Evolutionary conservation across 2,113 vertebrate species (phyloP).

Genomic region (Mormyrus iriodes): DNA sequence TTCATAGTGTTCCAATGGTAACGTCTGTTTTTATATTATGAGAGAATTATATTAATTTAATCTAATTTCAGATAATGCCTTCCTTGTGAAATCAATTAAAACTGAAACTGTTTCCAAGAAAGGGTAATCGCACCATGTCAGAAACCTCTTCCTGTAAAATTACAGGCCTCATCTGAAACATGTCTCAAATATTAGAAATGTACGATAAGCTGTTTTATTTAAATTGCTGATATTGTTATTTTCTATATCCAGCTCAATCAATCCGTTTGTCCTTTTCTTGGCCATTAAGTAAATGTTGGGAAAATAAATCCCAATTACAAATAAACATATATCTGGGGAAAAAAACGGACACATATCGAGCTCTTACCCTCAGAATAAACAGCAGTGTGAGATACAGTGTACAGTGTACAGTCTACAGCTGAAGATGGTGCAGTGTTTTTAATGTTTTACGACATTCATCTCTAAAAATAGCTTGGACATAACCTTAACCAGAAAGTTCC

Average conservation of each 20-base stretch:
- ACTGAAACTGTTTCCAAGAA: conserved; percentile 6
- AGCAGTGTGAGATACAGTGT: neutral
- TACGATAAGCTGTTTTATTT: neutral
- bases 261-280: neutral
- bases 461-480: conserved; percentile 62
- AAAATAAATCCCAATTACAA: neutral
- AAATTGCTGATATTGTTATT: neutral
- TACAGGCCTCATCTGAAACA: neutral
- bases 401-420: conserved; percentile 41
- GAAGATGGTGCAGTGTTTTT: conserved; percentile 54
- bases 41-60: conserved; percentile 10
- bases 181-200: neutral
- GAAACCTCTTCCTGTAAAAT: conserved; percentile 3
- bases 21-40: neutral
- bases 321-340: neutral
- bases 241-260: neutral
- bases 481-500: conserved; percentile 41
- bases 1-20: neutral
- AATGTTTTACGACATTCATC: conserved; percentile 44
- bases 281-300: neutral
- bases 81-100: conserved; percentile 3
- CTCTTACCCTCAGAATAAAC: neutral
- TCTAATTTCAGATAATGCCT: conserved; percentile 11
- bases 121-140: neutral
- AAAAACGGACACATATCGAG: neutral